These are phyloP conservation scores for Calliopsis andreniformis DNA, from an alignment of 1,140 invertebrate genomes.

Conservation along the genomic window DNA sequence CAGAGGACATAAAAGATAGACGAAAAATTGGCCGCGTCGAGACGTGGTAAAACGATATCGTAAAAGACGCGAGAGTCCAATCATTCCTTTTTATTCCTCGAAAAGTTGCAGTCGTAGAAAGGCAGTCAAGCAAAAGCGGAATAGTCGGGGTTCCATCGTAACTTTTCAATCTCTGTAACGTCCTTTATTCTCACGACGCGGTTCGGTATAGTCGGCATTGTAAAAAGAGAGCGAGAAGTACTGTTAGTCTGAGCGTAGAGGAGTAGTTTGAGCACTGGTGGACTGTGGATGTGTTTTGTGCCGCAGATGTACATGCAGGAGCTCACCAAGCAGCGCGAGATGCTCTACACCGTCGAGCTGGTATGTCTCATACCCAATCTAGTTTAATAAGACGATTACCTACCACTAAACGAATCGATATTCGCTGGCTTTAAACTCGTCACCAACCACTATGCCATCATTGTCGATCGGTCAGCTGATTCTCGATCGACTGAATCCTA, in stretches of 20 bases:
- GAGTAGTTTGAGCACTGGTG: slow-evolving; percentile 80
- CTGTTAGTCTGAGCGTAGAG: slow-evolving; percentile 65
- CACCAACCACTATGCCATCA: slow-evolving; percentile 7
- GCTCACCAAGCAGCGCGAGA: slow-evolving; percentile 92
- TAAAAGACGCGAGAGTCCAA: too few species aligned
- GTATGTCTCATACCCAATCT: slow-evolving; percentile 85
- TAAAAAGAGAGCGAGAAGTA: slow-evolving; percentile 37
- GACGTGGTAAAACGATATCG: too few species aligned
- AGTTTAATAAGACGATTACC: slow-evolving; percentile 61
- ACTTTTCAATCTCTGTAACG: neutral
- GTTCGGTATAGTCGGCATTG: neutral
- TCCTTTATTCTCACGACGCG: neutral
- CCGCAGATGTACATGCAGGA: slow-evolving; percentile 92
- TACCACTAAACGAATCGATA: slow-evolving; percentile 12
- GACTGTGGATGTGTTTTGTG: slow-evolving; percentile 81
- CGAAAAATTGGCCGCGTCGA: too few species aligned
- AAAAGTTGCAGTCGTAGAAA: too few species aligned
- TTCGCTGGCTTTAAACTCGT: slow-evolving; percentile 20
- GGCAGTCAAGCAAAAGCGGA: neutral
- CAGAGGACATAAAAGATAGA: too few species aligned
- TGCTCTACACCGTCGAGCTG: slow-evolving; percentile 92
- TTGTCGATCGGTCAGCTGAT: slow-evolving; percentile 28
- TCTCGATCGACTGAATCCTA: slow-evolving; percentile 12
- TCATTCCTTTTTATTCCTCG: too few species aligned
- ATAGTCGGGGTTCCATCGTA: neutral